Evolutionary conservation across 1,140 invertebrate genomes (phyloP).

Genomic region (Ylistrum balloti): DNA sequence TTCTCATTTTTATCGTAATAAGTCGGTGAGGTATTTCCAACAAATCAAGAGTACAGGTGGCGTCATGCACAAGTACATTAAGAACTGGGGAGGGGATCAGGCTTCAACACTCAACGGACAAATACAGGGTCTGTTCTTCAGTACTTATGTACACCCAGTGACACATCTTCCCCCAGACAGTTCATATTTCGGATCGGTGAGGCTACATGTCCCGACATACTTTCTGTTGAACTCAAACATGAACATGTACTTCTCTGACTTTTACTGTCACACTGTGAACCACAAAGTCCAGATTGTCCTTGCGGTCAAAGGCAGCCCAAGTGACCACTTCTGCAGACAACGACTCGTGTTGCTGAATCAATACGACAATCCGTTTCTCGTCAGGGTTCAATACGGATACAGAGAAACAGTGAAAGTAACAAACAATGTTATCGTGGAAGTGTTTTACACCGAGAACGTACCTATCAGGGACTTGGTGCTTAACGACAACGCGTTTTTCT

Average conservation of each 20-base stretch:
- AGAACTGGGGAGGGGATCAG: constrained; percentile 63
- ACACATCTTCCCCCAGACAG: constrained; percentile 46
- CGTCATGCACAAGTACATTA: constrained; percentile 63
- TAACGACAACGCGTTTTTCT: constrained; percentile 47
- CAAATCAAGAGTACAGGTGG: constrained; percentile 52
- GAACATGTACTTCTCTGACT: constrained; percentile 74
- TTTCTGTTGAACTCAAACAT: constrained; percentile 52
- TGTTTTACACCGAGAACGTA: constrained; percentile 67
- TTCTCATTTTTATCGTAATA: constrained; percentile 61
- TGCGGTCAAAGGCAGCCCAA: constrained; percentile 52
- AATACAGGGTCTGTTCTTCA: constrained; percentile 65
- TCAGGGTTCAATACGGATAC: background rate
- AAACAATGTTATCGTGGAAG: constrained; percentile 57
- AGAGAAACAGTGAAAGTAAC: constrained; percentile 42
- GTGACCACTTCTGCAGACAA: constrained; percentile 72
- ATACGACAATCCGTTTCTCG: constrained; percentile 60
- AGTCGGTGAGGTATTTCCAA: constrained; percentile 54
- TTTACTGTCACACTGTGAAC: constrained; percentile 66
- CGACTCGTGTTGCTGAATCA: constrained; percentile 59
- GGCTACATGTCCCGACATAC: constrained; percentile 57
- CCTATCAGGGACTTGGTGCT: constrained; percentile 42
- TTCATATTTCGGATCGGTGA: constrained; percentile 56
- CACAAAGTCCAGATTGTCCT: constrained; percentile 71
- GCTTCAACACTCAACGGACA: constrained; percentile 60
- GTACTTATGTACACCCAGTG: constrained; percentile 51